These are phyloP conservation scores for Psilanteris sp. DNA, from an alignment of 1,140 invertebrate species.

Conservation along the genomic window DNA sequence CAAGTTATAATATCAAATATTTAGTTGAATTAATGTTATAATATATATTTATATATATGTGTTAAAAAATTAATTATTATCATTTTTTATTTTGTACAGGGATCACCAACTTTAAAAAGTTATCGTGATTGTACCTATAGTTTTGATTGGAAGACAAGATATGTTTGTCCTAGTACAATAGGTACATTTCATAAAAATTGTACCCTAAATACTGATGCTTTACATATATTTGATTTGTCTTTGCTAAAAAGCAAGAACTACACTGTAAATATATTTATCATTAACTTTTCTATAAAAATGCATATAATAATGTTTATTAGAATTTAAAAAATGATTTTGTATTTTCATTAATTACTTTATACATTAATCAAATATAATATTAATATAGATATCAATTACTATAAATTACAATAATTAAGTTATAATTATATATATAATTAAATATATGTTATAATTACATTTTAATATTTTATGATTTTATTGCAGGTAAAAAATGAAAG, in stretches of 20 bases:
- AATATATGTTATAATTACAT: too few relatives aligned
- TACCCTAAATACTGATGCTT: slow-evolving; percentile 61
- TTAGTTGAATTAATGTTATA: not conserved
- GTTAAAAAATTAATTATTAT: too few relatives aligned
- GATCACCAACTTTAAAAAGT: slow-evolving; percentile 73
- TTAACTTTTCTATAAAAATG: too few relatives aligned
- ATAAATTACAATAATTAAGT: too few relatives aligned
- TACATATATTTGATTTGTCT: slow-evolving; percentile 64
- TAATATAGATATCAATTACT: too few relatives aligned
- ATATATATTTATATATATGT: not conserved
- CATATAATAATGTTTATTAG: too few relatives aligned
- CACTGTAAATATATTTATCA: slow-evolving; percentile 66
- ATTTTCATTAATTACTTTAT: too few relatives aligned
- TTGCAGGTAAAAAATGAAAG: slow-evolving; percentile 23
- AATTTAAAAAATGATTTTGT: too few relatives aligned
- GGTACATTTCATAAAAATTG: slow-evolving; percentile 65
- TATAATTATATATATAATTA: not conserved
- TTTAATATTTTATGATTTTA: slow-evolving; percentile 10
- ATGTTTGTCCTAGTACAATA: slow-evolving; percentile 71
- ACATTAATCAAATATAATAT: too few relatives aligned
- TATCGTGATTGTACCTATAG: slow-evolving; percentile 76
- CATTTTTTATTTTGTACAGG: slow-evolving; percentile 66
- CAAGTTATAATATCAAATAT: too few relatives aligned
- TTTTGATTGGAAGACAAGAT: slow-evolving; percentile 79
- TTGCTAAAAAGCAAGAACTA: slow-evolving; percentile 45